Conservation (phyloP, 1,140 invertebrate genomes). For the Formica exsecta region DNA sequence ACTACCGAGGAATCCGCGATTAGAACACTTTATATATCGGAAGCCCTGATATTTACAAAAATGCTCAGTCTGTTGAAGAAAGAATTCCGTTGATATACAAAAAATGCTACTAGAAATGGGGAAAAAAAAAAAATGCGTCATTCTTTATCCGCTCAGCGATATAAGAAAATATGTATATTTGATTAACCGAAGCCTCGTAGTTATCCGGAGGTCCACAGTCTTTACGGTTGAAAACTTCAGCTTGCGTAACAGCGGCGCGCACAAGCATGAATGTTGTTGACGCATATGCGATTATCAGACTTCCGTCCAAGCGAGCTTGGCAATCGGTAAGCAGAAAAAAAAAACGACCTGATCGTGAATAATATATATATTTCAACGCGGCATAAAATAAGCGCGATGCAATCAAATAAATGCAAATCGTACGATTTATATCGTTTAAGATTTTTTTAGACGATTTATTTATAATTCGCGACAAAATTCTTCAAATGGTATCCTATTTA, state of each 20-base stretch:
- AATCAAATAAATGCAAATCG: background rate
- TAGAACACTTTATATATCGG: background rate
- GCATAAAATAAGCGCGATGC: background rate
- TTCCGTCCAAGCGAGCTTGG: slow-evolving; percentile 62
- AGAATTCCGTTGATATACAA: background rate
- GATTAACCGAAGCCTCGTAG: slow-evolving; percentile 72
- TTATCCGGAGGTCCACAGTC: slow-evolving; percentile 52
- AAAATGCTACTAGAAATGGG: background rate
- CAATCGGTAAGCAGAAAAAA: slow-evolving; percentile 36
- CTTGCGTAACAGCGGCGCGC: slow-evolving; percentile 62
- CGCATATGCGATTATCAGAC: slow-evolving; percentile 72
- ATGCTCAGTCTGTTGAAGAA: background rate
- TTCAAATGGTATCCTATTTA: too few species aligned
- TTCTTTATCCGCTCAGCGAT: slow-evolving; percentile 35
- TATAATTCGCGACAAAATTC: too few species aligned
- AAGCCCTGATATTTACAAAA: background rate
- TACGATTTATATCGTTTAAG: background rate
- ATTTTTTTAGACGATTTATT: too few species aligned
- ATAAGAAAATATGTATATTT: slow-evolving; percentile 58
- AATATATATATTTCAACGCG: slow-evolving; percentile 30
- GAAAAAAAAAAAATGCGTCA: slow-evolving; percentile 3
- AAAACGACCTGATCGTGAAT: background rate
- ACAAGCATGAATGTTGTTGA: slow-evolving; percentile 62
- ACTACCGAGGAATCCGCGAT: background rate
- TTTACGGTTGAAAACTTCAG: slow-evolving; percentile 53